These are phyloP conservation scores for Sebastiscus albofasciatus DNA, from an alignment of 2,797 vertebrate genomes.

Conservation along the genomic window DNA sequence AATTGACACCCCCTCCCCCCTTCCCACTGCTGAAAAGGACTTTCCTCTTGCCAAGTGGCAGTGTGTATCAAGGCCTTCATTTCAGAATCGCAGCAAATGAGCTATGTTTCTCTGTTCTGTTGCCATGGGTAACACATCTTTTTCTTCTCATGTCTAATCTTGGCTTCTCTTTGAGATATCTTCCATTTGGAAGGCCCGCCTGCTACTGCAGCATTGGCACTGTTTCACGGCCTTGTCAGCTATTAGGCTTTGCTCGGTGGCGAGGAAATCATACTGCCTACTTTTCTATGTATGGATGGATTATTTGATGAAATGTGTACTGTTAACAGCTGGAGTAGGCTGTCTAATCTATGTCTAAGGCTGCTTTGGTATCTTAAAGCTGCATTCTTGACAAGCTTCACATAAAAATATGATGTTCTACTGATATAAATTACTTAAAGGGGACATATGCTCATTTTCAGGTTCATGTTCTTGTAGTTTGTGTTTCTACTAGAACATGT, in stretches of 20 bases:
- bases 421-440: background rate
- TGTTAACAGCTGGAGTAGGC: background rate
- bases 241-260: constrained; percentile 42
- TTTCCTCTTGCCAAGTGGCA: constrained; percentile 77
- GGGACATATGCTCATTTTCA: background rate
- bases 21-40: constrained; percentile 65
- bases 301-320: constrained; percentile 26
- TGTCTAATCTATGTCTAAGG: background rate
- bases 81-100: constrained; percentile 75
- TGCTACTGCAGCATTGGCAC: constrained; percentile 56
- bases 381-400: background rate
- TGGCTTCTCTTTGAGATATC: constrained; percentile 75
- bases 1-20: constrained; percentile 50
- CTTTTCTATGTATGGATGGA: constrained; percentile 10
- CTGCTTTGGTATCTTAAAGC: constrained; percentile 10
- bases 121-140: constrained; percentile 84
- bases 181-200: constrained; percentile 65
- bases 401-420: background rate
- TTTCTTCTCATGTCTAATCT: constrained; percentile 76
- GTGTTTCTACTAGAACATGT: background rate
- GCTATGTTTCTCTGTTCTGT: constrained; percentile 82
- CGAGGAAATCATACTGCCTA: constrained; percentile 34
- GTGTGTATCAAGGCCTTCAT: constrained; percentile 71
- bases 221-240: constrained; percentile 60
- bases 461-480: background rate